Evolutionary conservation across 1,140 invertebrate species (phyloP).

Genomic region (Triops longicaudatus): DNA sequence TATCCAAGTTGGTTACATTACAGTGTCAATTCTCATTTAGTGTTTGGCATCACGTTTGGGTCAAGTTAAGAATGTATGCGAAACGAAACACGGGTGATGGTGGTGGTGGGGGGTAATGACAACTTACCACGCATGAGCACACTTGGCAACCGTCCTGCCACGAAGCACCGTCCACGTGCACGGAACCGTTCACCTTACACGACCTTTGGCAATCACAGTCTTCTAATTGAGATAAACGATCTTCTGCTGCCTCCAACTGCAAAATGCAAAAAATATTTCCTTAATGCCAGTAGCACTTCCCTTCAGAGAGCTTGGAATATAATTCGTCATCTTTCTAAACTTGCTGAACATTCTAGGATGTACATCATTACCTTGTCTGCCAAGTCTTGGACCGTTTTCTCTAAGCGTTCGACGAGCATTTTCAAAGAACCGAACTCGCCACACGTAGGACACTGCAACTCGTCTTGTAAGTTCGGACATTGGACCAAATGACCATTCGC

Average conservation of each 20-base stretch:
- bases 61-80: not conserved
- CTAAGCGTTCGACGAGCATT: conserved; percentile 57
- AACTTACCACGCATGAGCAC: conserved; percentile 67
- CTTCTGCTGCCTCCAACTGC: conserved; percentile 67
- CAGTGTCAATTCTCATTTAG: not conserved
- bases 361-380: conserved; percentile 49
- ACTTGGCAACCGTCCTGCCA: conserved; percentile 72
- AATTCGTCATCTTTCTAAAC: too few relatives aligned
- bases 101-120: too few relatives aligned
- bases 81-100: not conserved
- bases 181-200: conserved; percentile 63
- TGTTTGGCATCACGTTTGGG: not conserved
- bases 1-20: too few relatives aligned
- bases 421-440: conserved; percentile 75
- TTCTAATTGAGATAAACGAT: conserved; percentile 63
- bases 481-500: conserved; percentile 75
- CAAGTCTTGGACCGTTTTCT: conserved; percentile 56
- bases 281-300: not conserved
- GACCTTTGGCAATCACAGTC: conserved; percentile 83
- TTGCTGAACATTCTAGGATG: conserved; percentile 29
- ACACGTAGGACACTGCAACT: conserved; percentile 79
- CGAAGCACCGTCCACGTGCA: conserved; percentile 66
- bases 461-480: conserved; percentile 60
- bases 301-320: too few relatives aligned
- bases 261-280: conserved; percentile 35